phyloP scores from a whole-genome alignment of 2,888 invertebrate species.

The Tridacna crocea region DNA sequence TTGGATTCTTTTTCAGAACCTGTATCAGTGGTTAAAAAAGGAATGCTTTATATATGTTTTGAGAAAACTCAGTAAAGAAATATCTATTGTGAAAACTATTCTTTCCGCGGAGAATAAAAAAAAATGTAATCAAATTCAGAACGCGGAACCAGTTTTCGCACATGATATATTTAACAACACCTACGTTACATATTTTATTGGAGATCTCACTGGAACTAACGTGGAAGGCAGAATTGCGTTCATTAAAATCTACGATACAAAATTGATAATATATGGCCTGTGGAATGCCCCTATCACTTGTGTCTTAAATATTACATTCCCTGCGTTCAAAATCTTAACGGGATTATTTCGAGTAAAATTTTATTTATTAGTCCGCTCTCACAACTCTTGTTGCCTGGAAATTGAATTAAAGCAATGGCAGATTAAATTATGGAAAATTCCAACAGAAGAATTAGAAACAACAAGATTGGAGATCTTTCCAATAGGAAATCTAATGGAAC shows the following conservation, averaged over 20 bases:
- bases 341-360: constrained; percentile 25
- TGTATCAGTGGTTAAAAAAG: too few species aligned
- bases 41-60: not conserved
- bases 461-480: constrained; percentile 23
- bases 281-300: constrained; percentile 18
- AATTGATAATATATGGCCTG: constrained; percentile 26
- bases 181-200: constrained; percentile 8
- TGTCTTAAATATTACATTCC: constrained; percentile 27
- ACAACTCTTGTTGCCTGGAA: constrained; percentile 16
- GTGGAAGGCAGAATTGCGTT: constrained; percentile 2
- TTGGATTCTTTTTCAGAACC: too few species aligned
- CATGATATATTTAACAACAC: constrained; percentile 12
- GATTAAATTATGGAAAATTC: constrained; percentile 27
- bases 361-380: constrained; percentile 23
- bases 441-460: constrained; percentile 25
- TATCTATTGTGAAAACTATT: constrained; percentile 1
- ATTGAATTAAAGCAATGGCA: constrained; percentile 24
- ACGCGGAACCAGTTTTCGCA: not conserved
- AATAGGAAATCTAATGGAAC: constrained; percentile 23
- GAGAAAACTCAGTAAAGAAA: not conserved
- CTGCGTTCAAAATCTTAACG: constrained; percentile 27
- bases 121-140: constrained; percentile 20
- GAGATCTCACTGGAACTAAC: constrained; percentile 8
- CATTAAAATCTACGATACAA: constrained; percentile 24
- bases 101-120: not conserved